Evolutionary conservation across 1,140 invertebrate species (phyloP), one percentile per base, ranked within the genome.

Genomic region (Aleiodes sp.): DNA sequence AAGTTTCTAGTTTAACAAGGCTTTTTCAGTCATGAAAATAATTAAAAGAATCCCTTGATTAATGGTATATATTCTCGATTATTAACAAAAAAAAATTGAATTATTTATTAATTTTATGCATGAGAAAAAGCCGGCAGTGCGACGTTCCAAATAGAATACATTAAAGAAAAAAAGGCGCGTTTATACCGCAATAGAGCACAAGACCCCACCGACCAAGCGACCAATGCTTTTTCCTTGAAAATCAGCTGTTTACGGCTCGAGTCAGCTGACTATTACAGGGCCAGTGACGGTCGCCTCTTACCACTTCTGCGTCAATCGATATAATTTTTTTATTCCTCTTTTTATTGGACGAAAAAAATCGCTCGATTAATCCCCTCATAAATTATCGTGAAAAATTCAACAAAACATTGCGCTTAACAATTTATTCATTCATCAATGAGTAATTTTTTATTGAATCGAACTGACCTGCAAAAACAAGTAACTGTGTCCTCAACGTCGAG

Each of bases 401-500:
- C 4, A 35, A 35, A 6, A 10, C 4, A 35, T 4, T 6, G 31
- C 31, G 31, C 4, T 10, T 16, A 43, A n/a, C n/a, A n/a, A n/a
- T n/a, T n/a, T 43, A 16, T 16, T 46, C 41, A 46, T 14, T 52
- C 56, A 29, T 33, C 9, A 59, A 26, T 10, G 4, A 59, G 29
- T 59, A 12, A 41, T 59, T 59, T 59, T 4, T 63, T 43, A n/a
- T 28, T 66, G 52, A 57, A 39, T n/a, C 8, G 41, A 57, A 82
- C 80, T 80, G 70, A 92, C 91, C 91, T 91, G 88, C 92, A 92
- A 83, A 92, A 93, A 82, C 91, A 93, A 70, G 90, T 91, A 80
- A 92, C 90, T 19, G 91, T 92, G 80, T 91, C 90, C 82, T 92
- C 91, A 68, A 90, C 85, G 76, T 92, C 91, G 70, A 91, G 82